A percentile compares a stretch with the other conserved stretches of the same genome.
Conservation (phyloP, 2,113 vertebrate species). For the Passer domesticus region DNA sequence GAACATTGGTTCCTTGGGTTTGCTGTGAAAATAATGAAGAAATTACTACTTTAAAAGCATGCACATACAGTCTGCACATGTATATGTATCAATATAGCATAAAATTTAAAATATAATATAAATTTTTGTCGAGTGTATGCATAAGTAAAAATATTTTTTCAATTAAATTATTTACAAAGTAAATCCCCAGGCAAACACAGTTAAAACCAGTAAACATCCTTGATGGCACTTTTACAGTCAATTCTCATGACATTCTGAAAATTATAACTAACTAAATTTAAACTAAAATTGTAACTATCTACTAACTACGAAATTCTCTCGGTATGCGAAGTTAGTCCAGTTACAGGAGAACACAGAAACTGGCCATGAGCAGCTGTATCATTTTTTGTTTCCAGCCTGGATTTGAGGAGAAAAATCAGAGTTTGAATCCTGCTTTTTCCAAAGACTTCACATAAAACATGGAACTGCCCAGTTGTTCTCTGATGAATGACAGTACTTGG, state of each 20-base stretch:
- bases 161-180: neutral
- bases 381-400: neutral
- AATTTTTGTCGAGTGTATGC: neutral
- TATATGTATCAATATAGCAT: neutral
- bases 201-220: neutral
- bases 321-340: too few relatives aligned
- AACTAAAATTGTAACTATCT: neutral
- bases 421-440: neutral
- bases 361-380: neutral
- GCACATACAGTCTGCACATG: neutral
- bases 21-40: constrained; percentile 80
- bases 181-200: neutral
- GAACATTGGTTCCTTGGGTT: constrained; percentile 96
- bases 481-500: neutral
- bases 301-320: neutral
- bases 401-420: neutral
- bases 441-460: neutral
- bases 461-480: neutral
- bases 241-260: neutral
- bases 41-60: neutral
- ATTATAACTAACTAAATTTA: too few relatives aligned
- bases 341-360: neutral
- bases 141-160: neutral
- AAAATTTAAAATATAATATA: neutral
- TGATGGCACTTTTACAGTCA: neutral